Base-by-base conservation (phyloP, 1,140 invertebrate species). In the Babylonia areolata region DNA sequence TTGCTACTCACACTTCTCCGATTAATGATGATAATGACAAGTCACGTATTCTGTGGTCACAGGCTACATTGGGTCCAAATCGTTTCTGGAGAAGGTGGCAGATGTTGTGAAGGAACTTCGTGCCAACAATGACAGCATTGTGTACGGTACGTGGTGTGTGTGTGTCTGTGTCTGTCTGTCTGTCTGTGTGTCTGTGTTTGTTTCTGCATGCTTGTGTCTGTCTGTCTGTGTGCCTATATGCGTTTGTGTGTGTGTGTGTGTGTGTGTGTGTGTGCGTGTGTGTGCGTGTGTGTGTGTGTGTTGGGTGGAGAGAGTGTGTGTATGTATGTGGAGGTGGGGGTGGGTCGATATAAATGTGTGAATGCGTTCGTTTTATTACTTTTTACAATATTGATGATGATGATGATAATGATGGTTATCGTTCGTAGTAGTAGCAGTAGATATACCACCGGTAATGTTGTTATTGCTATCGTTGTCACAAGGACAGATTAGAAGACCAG, bases 31-130 rank as follows among this genome's bases (percentile, higher is more conserved):
- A 71, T 9, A n/a, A 9, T 12, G 11, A 71, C 69, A 33, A 28
- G 6, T 12, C 69, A 71, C 28, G 28, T 81, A 90, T 5, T 46
- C 42, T 46, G 42, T 46, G 42, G 42, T 46, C 5, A 46, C 88
- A 95, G 95, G 98, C 0, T 99, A 99, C 93, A 97, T 98, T 85
- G 97, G 97, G 31, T 97, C 97, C 73, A 95, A 96, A 33, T 96
- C 97, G 39, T 99, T 99, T 92, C 94, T 99, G 17, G 95, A 96
- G 86, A 95, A 96, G 94, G 96, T 99, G 87, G 96, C 95, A 23
- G 95, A 96, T 84, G 96, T 98, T 28, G 95, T 99, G 12, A 95
- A 96, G 91, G 95, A 97, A 85, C 94, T 99, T 23, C 97, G 97
- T 90, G 85, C 94, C 35, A 96, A 96, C 81, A 98, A 98, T 96